Evolutionary conservation across 2,797 vertebrate species (phyloP), one percentile per base, ranked within the genome.

Genomic region (Smutsia temminckii): DNA sequence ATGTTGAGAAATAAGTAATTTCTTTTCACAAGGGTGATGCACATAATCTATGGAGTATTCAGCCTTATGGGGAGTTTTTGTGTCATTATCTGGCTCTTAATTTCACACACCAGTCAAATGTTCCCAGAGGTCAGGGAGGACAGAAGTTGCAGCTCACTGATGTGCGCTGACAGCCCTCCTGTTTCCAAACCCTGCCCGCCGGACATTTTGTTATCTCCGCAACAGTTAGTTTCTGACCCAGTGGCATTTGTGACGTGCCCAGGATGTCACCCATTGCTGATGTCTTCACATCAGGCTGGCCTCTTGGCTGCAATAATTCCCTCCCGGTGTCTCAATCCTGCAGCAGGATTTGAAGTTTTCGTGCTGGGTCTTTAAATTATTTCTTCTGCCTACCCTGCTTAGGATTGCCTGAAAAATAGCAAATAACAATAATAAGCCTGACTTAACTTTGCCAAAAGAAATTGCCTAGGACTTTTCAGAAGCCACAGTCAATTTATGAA

Each of bases 401-500:
- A 61, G 4, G 42, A 94, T 85, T 81, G 42, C 93, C 94, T 3
- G 5, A 92, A 71, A 96, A 92, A 86, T 16, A 83, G 83, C 63
- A 97, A 96, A 92, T 77, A 97, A 91, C 88, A 96, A 96, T 79
- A 97, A 95, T 87, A 94, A 89, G 83, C 51, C 90, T 63, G 91
- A 80, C 77, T 95, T 89, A 69, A 85, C 61, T 95, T 97, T 96
- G 97, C 90, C 93, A 91, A 69, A 93, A 97, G 69, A 96, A 96
- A 96, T 88, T 96, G 79, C 91, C 95, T 79, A 77, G 94, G 86
- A 95, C 94, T 97, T 97, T 97, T 95, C 97, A 97, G 95, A 96
- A 96, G 96, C 95, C 96, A 93, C 95, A 97, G 96, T 97, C 84
- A 96, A 94, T 97, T 97, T 96, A 87, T 94, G 77, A 97, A 80